Conservation (phyloP, 2,888 invertebrate species). For the Rotaria macrura region DNA sequence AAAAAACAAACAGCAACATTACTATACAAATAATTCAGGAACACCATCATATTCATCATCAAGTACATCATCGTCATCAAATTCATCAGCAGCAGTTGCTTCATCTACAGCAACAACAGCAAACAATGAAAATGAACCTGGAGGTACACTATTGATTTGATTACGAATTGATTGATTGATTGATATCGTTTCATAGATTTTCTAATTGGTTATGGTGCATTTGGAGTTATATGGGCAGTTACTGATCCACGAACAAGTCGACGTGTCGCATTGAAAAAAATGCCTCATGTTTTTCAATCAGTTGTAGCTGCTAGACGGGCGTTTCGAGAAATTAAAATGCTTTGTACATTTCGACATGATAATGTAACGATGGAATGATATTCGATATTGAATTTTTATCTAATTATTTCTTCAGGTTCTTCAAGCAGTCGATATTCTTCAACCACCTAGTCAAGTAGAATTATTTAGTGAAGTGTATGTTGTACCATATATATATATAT, state of each 20-base stretch:
- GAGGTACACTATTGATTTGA: neutral
- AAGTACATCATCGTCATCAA: neutral
- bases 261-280: slow-evolving; percentile 93
- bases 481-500: too few species aligned
- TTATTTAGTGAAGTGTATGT: slow-evolving; percentile 29
- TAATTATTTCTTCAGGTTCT: slow-evolving; percentile 57
- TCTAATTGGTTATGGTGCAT: slow-evolving; percentile 85
- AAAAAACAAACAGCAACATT: neutral
- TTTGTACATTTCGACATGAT: slow-evolving; percentile 98
- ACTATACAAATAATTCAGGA: neutral
- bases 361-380: slow-evolving; percentile 54
- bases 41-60: neutral
- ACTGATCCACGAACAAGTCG: slow-evolving; percentile 96
- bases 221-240: slow-evolving; percentile 99
- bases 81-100: neutral
- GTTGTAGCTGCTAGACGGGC: slow-evolving; percentile 95
- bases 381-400: neutral
- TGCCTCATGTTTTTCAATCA: slow-evolving; percentile 99
- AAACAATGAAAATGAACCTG: neutral
- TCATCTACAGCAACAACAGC: neutral
- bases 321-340: slow-evolving; percentile 95
- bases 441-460: slow-evolving; percentile 85
- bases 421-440: slow-evolving; percentile 91
- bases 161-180: neutral
- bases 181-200: neutral